These are phyloP conservation scores for Sebastes nivosus DNA, from an alignment of 2,797 vertebrate genomes.

Conservation along the genomic window DNA sequence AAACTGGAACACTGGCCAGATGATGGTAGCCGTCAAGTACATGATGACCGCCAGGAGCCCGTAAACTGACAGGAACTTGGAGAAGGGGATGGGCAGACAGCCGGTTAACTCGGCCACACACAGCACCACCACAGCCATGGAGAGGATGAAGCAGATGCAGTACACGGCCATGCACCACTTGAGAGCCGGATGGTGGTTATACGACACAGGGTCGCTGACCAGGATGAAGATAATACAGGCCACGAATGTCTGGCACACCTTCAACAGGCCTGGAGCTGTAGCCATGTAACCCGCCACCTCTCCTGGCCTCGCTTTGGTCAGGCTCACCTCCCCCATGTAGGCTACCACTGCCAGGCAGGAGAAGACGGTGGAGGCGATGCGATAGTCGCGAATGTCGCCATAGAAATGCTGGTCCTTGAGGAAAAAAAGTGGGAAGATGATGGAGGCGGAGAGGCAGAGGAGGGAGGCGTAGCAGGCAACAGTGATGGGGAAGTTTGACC, in stretches of 20 bases:
- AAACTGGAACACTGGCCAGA: conserved; percentile 92
- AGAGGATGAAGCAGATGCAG: conserved; percentile 92
- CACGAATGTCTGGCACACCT: conserved; percentile 90
- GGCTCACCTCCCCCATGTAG: conserved; percentile 86
- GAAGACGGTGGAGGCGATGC: conserved; percentile 85
- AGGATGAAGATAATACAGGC: conserved; percentile 90
- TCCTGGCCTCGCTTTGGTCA: conserved; percentile 86
- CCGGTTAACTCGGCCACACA: conserved; percentile 89
- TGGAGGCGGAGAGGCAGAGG: conserved; percentile 87
- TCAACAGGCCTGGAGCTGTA: conserved; percentile 88
- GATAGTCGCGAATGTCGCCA: background rate
- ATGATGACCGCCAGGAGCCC: conserved; percentile 84
- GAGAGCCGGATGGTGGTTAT: conserved; percentile 66
- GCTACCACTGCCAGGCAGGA: conserved; percentile 87
- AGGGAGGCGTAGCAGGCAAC: conserved; percentile 86
- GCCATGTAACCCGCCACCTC: conserved; percentile 92
- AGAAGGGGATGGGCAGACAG: conserved; percentile 85
- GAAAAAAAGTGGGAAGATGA: conserved; percentile 86
- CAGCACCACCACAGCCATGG: conserved; percentile 86
- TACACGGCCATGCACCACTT: conserved; percentile 92
- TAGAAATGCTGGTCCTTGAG: background rate
- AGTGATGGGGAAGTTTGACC: conserved; percentile 92
- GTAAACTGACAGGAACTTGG: conserved; percentile 86
- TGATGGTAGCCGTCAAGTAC: conserved; percentile 85
- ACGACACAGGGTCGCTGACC: conserved; percentile 70